Evolutionary conservation across 2,113 vertebrate species (phyloP), one percentile per base, ranked within the genome.

Genomic region (Pleuronectes platessa): DNA sequence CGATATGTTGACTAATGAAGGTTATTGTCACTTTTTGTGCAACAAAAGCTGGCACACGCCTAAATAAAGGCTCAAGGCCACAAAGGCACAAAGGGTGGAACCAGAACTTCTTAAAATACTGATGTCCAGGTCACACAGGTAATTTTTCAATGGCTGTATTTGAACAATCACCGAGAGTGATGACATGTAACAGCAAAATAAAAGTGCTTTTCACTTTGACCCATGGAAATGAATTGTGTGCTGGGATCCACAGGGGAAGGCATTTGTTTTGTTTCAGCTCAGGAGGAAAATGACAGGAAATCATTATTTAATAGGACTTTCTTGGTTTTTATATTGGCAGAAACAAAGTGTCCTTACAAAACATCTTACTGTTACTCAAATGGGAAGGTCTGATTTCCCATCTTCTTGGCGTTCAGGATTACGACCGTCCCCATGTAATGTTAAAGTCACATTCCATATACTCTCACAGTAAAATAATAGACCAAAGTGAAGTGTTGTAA

Each of bases 1-100:
- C 73, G 42, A 64, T 51, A 40, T 53, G 82, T 75, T 74, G 74
- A 86, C 67, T 78, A 78, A 74, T 73, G 62, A 84, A 78, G 53
- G 56, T 0, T 90, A 51, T 79, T 45, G 66, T 80, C 76, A 72
- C 74, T 74, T 85, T 86, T 74, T 90, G 68, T 86, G 79, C 74
- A 55, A 78, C 61, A 59, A 85, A 74, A 55, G 49, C 31, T 89
- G 82, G 71, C 81, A 78, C 58, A 21, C 3, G 0, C n/a, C 26
- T 56, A 1, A 51, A 58, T n/a, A 15, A 75, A 53, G 24, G 56
- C 42, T 76, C 68, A 86, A 84, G 79, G 83, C 58, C 72, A 49
- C 45, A 31, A 31, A 31, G 60, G 17, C 27, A n/a, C 4, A 74
- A 27, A 62, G 37, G 4, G 70, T 72, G 61, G 37, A 37, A 61